Conservation (phyloP, 1,140 invertebrate genomes). For the Caenorhabditis remanei region DNA sequence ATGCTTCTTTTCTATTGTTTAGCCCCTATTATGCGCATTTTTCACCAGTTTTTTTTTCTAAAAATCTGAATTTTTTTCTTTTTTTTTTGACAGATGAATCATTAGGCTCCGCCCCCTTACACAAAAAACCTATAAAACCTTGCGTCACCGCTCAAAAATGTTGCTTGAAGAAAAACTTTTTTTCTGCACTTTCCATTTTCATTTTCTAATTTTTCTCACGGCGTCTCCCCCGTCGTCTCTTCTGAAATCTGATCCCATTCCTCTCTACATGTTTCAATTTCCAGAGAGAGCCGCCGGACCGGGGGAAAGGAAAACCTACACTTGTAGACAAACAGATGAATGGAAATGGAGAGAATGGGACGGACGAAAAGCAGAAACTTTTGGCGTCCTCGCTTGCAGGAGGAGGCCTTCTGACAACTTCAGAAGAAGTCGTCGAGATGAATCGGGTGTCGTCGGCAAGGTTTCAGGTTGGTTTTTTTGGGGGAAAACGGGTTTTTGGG, state of each 20-base stretch:
- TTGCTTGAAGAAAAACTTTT: too few species aligned
- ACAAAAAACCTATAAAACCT: too few species aligned
- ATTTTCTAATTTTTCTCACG: not conserved
- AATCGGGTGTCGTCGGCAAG: slow-evolving; percentile 43
- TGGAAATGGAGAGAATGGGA: slow-evolving; percentile 41
- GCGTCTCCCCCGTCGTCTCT: not conserved
- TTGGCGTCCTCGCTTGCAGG: not conserved
- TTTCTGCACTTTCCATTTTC: not conserved
- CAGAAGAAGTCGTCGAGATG: slow-evolving; percentile 33
- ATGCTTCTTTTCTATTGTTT: too few species aligned
- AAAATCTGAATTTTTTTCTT: too few species aligned
- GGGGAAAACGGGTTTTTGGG: too few species aligned
- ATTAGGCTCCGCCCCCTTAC: too few species aligned
- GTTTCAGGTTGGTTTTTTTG: slow-evolving; percentile 13
- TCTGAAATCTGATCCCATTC: slow-evolving; percentile 28
- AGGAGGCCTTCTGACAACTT: not conserved
- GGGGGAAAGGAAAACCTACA: too few species aligned
- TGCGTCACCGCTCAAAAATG: too few species aligned
- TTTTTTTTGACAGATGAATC: too few species aligned
- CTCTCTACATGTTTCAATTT: slow-evolving; percentile 2
- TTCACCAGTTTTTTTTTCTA: too few species aligned
- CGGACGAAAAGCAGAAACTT: slow-evolving; percentile 15
- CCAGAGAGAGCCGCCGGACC: not conserved
- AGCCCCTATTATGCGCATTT: too few species aligned
- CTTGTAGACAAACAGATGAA: slow-evolving; percentile 3